Evolutionary conservation across 2,797 vertebrate genomes (phyloP), one percentile per base, ranked within the genome.

Genomic region (Channallabes apus): DNA sequence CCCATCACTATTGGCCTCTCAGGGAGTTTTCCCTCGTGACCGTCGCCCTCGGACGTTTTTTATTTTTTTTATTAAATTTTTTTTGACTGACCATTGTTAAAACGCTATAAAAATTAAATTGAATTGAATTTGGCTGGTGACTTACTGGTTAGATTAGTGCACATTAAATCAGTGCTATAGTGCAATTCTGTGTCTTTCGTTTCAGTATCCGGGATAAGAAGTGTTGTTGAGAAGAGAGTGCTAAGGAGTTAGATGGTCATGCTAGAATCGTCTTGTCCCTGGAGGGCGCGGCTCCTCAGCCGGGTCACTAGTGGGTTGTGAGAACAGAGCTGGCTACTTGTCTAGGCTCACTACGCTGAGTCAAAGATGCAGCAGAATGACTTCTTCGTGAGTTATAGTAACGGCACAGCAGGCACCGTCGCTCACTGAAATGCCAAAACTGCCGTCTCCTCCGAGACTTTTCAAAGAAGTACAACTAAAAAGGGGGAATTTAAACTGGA

Each of bases 251-350:
- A 9, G 76, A 41, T 6, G 12, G 58, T 79, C 29, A 69, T 72
- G 12, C 20, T 27, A n/a, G 65, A 82, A 20, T 20, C 59, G 17
- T 46, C 54, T 4, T 12, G 32, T 82, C 85, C 64, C 83, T 75
- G 51, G 59, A 86, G 82, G 73, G 35, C 22, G 11, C 64, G 6
- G 68, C 46, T 83, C 73, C 85, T 58, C 85, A 56, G 46, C 22
- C 64, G 77, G 81, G 87, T 84, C 87, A 35, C 6, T 56, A 29
- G 22, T 38, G 78, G 78, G 82, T 81, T 89, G 68, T 87, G 84
- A 86, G 84, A 84, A 87, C 84, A 59, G 41, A 72, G 75, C 77
- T 62, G 71, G 65, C 54, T 56, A 64, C 32, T 41, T 73, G 67
- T 32, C 77, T 79, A 27, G 64, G 75, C 64, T 80, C 64, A 67